phyloP scores from a whole-genome alignment of 2,797 vertebrate genomes.

The Chloroceryle amazona region DNA sequence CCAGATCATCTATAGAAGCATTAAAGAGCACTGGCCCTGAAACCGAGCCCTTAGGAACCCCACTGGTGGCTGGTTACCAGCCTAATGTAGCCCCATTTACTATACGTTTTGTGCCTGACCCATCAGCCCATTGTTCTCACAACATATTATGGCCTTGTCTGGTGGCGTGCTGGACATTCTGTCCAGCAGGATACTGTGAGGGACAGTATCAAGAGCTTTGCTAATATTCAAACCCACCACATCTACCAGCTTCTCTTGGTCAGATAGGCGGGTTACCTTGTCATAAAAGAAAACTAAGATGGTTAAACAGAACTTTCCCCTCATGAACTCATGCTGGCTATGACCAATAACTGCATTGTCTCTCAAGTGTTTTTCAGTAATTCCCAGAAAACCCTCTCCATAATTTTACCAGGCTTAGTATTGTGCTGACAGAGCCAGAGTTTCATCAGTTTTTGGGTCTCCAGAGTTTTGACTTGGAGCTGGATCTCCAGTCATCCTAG shows the following conservation, averaged over 20 bases:
- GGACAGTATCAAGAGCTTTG: not conserved
- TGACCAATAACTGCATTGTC: not conserved
- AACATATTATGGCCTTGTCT: fast-evolving
- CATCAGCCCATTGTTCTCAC: not conserved
- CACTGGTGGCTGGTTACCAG: not conserved
- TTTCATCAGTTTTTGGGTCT: not conserved
- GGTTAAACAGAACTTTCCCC: not conserved
- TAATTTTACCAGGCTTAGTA: not conserved
- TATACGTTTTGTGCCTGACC: not conserved
- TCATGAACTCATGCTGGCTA: fast-evolving
- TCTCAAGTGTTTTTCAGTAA: not conserved
- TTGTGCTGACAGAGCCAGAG: not conserved
- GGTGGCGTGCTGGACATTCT: not conserved
- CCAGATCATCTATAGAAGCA: not conserved
- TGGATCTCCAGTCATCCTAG: not conserved
- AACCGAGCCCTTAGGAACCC: not conserved
- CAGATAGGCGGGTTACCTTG: not conserved
- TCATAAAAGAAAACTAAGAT: not conserved
- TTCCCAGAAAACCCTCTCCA: not conserved
- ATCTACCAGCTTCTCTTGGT: not conserved
- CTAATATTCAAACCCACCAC: not conserved
- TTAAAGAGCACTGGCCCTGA: not conserved
- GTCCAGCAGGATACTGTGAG: not conserved
- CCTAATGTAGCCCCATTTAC: not conserved
- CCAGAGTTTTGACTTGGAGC: not conserved